Percentiles rank a stretch among this genome's conserved stretches.
phyloP scores from a whole-genome alignment of 2,113 vertebrate genomes.

The Ictidomys tridecemlineatus region DNA sequence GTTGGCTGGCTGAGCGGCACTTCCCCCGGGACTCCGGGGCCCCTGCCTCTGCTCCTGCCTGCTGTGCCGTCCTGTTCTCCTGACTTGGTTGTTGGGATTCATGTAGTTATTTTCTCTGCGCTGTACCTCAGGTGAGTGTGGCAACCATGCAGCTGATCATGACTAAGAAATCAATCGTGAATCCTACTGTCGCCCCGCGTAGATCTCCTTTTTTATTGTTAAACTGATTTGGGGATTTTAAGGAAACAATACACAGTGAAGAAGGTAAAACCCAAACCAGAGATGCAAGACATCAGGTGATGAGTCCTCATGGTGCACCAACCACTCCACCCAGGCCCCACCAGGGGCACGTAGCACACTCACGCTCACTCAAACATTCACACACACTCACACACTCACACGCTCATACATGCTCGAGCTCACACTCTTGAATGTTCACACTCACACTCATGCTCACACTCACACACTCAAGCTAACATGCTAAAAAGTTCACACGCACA shows the following conservation, averaged over 20 bases:
- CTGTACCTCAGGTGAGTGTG: not conserved
- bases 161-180: not conserved
- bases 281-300: accelerated
- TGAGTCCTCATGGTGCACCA: accelerated
- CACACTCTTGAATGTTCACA: not conserved
- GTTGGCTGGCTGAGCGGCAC: too few species aligned
- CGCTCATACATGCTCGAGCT: not conserved
- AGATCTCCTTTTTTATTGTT: not conserved
- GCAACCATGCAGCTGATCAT: not conserved
- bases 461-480: not conserved
- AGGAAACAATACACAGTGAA: too few species aligned
- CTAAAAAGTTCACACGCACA: not conserved
- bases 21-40: not conserved
- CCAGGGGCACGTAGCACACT: too few species aligned
- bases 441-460: not conserved
- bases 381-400: not conserved
- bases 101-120: not conserved
- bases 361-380: too few species aligned
- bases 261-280: not conserved
- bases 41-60: not conserved
- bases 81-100: not conserved
- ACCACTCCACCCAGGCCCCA: too few species aligned
- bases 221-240: not conserved
- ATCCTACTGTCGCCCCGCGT: not conserved
- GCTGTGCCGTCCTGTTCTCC: not conserved